Evolutionary conservation across 2,113 vertebrate genomes (phyloP).

Genomic region (Castor canadensis): DNA sequence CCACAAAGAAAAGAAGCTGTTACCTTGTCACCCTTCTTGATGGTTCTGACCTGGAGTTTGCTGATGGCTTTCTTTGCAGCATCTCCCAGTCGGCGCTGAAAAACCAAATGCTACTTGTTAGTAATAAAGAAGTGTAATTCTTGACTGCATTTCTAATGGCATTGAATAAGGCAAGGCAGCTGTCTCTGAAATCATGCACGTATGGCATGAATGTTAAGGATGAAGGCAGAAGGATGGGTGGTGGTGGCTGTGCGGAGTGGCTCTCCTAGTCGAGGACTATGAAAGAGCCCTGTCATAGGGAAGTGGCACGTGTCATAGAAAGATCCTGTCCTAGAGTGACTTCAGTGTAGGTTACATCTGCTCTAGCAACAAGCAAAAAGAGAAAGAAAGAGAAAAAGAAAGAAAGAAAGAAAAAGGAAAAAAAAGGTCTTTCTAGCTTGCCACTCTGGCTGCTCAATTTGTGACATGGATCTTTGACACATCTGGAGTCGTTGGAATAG

Average conservation of each 20-base stretch:
- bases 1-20: conserved; percentile 62
- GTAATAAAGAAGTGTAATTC: conserved; percentile 26
- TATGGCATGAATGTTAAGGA: not conserved
- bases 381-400: too few relatives aligned
- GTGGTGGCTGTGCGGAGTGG: not conserved
- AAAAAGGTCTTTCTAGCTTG: not conserved
- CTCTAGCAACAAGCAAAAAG: not conserved
- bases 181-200: not conserved
- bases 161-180: conserved; percentile 27
- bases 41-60: conserved; percentile 96
- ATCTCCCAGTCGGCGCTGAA: conserved; percentile 96
- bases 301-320: not conserved
- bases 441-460: not conserved
- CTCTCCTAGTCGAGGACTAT: not conserved
- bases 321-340: not conserved
- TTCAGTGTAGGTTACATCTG: not conserved
- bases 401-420: too few relatives aligned
- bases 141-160: not conserved
- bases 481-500: not conserved
- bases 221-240: not conserved
- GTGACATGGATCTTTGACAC: not conserved
- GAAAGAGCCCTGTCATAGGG: not conserved
- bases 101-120: conserved; percentile 77
- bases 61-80: conserved; percentile 99
- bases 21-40: conserved; percentile 99